Conservation (phyloP, 2,888 invertebrate genomes). For the Melipona beecheii region DNA sequence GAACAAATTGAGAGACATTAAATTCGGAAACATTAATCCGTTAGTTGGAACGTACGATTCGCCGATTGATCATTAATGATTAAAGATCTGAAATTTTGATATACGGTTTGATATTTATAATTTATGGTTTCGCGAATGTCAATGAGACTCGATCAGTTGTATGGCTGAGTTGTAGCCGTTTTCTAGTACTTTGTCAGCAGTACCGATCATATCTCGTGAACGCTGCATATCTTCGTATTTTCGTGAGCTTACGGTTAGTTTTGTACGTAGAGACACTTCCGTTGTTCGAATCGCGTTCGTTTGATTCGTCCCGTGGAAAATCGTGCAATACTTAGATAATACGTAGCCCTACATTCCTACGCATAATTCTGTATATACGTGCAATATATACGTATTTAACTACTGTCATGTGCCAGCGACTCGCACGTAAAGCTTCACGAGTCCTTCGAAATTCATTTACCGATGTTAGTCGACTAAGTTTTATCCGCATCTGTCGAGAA, state of each 20-base stretch:
- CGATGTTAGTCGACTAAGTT: not conserved
- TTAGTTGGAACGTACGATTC: slow-evolving; percentile 19
- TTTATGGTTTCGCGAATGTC: slow-evolving; percentile 32
- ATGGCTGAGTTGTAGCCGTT: slow-evolving; percentile 14
- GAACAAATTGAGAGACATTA: not conserved
- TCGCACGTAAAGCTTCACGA: slow-evolving; percentile 55
- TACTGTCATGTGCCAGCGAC: slow-evolving; percentile 57
- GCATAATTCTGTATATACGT: slow-evolving; percentile 59
- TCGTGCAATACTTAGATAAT: slow-evolving; percentile 69
- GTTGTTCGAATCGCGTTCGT: slow-evolving; percentile 64
- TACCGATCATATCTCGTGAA: slow-evolving; percentile 59
- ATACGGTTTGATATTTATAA: slow-evolving; percentile 58
- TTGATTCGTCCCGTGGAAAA: slow-evolving; percentile 57
- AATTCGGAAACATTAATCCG: not conserved
- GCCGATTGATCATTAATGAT: slow-evolving; percentile 16
- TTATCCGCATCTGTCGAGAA: not conserved
- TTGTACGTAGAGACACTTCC: slow-evolving; percentile 70
- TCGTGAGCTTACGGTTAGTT: slow-evolving; percentile 74
- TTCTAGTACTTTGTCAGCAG: slow-evolving; percentile 56
- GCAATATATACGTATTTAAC: slow-evolving; percentile 37
- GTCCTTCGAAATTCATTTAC: slow-evolving; percentile 20
- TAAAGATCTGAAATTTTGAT: slow-evolving; percentile 40
- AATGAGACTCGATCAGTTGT: slow-evolving; percentile 23
- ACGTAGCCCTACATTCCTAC: slow-evolving; percentile 57
- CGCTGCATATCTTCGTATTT: slow-evolving; percentile 80